Evolutionary conservation across 2,888 invertebrate genomes (phyloP).

Genomic region (Limnephilus auricula): DNA sequence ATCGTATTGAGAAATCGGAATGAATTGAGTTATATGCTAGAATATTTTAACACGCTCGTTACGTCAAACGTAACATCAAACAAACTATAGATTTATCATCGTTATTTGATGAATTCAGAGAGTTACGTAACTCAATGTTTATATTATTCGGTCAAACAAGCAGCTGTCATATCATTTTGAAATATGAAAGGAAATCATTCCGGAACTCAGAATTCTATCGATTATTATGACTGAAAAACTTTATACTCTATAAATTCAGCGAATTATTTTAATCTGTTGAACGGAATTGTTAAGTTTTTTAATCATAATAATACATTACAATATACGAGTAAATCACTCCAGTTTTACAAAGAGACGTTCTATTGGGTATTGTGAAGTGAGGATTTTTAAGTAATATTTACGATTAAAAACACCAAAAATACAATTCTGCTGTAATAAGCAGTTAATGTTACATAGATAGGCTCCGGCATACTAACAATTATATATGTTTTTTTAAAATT

Average conservation of each 20-base stretch:
- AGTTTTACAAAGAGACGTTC: not conserved
- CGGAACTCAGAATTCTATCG: not conserved
- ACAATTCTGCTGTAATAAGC: too few relatives aligned
- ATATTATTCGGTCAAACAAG: not conserved
- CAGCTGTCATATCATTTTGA: not conserved
- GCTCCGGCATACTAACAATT: too few relatives aligned
- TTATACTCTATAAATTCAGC: not conserved
- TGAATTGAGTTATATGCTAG: not conserved
- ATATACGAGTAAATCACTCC: too few relatives aligned
- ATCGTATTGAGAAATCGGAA: not conserved
- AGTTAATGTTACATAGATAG: too few relatives aligned
- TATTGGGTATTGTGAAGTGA: too few relatives aligned
- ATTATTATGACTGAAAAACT: not conserved
- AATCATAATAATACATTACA: not conserved
- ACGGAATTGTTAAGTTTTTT: not conserved
- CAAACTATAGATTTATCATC: not conserved
- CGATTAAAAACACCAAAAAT: too few relatives aligned
- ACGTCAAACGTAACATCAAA: not conserved
- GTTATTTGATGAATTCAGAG: not conserved
- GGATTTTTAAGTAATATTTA: too few relatives aligned
- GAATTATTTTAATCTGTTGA: not conserved
- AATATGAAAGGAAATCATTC: not conserved
- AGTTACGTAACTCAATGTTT: not conserved
- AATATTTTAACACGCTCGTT: not conserved
- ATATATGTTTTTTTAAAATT: too few relatives aligned